These are phyloP conservation scores for Aptenodytes patagonicus DNA, from an alignment of 2,113 vertebrate genomes.

Conservation along the genomic window DNA sequence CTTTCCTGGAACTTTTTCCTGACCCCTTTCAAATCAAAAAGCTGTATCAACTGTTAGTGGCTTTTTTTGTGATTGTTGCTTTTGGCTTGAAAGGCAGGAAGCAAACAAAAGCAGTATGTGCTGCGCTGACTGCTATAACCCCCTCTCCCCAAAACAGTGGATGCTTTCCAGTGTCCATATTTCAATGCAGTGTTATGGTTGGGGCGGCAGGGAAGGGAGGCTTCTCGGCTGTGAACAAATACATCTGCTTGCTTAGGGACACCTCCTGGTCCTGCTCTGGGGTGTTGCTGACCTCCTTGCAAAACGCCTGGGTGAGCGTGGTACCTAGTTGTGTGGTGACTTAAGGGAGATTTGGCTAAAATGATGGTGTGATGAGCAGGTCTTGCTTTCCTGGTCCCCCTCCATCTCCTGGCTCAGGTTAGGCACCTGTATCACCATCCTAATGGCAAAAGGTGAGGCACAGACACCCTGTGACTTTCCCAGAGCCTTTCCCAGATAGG, in stretches of 20 bases:
- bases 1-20: conserved; percentile 48
- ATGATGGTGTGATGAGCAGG: not conserved
- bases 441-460: not conserved
- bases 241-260: not conserved
- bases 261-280: not conserved
- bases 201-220: not conserved
- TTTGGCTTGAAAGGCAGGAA: conserved; percentile 40
- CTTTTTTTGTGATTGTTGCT: conserved; percentile 30
- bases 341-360: not conserved
- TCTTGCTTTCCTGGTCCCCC: not conserved
- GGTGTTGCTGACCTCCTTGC: not conserved
- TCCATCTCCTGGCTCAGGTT: not conserved
- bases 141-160: not conserved
- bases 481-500: not conserved
- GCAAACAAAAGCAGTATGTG: not conserved
- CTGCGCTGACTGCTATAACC: not conserved
- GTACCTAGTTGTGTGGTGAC: not conserved
- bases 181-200: not conserved
- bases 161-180: not conserved
- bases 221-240: not conserved
- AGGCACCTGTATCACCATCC: not conserved
- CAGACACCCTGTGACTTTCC: fast-evolving
- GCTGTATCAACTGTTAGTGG: conserved; percentile 34
- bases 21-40: conserved; percentile 10
- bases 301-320: not conserved